phyloP scores from a whole-genome alignment of 2,888 invertebrate species.

The Drosophila vallismaia region DNA sequence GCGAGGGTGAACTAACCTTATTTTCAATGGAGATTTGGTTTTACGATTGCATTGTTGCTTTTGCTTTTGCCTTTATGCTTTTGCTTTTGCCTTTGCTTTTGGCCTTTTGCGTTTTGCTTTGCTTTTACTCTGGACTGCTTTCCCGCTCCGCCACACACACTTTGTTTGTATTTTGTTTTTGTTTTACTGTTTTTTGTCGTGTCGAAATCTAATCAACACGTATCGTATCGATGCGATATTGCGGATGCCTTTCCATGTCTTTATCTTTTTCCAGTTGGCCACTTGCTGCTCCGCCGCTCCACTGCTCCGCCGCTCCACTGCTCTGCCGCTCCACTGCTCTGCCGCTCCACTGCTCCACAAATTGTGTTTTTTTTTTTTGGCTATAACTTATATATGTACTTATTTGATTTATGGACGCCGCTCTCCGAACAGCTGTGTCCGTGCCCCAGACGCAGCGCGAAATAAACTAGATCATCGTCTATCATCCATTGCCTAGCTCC shows the following conservation, averaged over 20 bases:
- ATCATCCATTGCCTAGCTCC: no score
- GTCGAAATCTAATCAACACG: conserved; percentile 73
- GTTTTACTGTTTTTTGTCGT: conserved; percentile 29
- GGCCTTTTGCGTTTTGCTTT: conserved; percentile 42
- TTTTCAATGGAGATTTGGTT: conserved; percentile 55
- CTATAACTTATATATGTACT: conserved; percentile 3
- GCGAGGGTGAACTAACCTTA: conserved; percentile 60
- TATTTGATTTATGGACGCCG: conserved; percentile 1
- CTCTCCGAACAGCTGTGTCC: background rate
- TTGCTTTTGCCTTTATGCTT: conserved; percentile 30
- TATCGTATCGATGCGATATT: conserved; percentile 63
- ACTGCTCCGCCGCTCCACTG: conserved; percentile 2
- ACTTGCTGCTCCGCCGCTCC: conserved; percentile 1
- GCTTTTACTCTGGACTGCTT: conserved; percentile 50
- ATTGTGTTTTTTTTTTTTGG: background rate
- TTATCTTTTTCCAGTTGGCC: conserved; percentile 36
- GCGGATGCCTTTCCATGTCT: conserved; percentile 51
- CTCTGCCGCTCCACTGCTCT: conserved; percentile 1
- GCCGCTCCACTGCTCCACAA: conserved; percentile 3
- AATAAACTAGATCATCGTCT: background rate
- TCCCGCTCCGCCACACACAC: conserved; percentile 36
- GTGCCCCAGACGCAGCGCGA: background rate
- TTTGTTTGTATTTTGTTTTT: conserved; percentile 10
- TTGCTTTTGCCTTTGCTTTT: conserved; percentile 31
- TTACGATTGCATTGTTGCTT: conserved; percentile 40